Percentiles rank a stretch among this genome's conserved stretches.
These are phyloP conservation scores for Takifugu rubripes DNA, from an alignment of 2,797 vertebrate species.

Conservation along the genomic window DNA sequence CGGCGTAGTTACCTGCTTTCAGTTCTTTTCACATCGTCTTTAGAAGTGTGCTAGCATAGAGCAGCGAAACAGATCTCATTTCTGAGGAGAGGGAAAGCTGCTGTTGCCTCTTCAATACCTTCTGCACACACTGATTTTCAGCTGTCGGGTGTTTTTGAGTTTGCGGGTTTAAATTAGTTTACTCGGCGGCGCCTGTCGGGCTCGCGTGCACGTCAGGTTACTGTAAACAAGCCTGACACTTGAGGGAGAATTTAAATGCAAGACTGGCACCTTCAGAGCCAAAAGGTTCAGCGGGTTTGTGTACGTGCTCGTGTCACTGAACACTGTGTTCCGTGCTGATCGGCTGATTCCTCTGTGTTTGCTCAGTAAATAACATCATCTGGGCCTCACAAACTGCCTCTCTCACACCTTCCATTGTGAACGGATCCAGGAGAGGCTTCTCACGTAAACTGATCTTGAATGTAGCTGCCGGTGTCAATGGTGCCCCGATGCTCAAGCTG, in stretches of 20 bases:
- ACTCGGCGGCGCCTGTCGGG: conserved; percentile 4
- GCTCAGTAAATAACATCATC: conserved; percentile 51
- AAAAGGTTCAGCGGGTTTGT: conserved; percentile 16
- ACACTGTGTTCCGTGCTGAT: conserved; percentile 42
- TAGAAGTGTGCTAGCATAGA: not conserved
- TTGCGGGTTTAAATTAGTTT: conserved; percentile 25
- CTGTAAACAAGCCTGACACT: conserved; percentile 28
- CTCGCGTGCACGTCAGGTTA: conserved; percentile 9
- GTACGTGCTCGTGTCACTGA: conserved; percentile 25
- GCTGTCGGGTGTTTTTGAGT: conserved; percentile 14
- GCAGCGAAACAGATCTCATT: not conserved
- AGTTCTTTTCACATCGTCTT: conserved; percentile 1
- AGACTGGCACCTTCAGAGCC: conserved; percentile 17
- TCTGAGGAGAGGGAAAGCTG: conserved; percentile 10
- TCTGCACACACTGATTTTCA: conserved; percentile 5
- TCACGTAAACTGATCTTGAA: too few relatives aligned
- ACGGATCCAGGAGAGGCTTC: too few relatives aligned
- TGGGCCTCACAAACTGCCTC: conserved; percentile 22
- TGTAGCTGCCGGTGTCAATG: conserved; percentile 6
- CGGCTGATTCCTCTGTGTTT: conserved; percentile 53
- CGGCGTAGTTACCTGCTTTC: conserved; percentile 14
- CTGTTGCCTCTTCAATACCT: not conserved
- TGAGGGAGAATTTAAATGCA: conserved; percentile 8
- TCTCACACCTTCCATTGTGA: conserved; percentile 8
- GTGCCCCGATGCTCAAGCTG: conserved; percentile 35